phyloP scores from a whole-genome alignment of 2,888 invertebrate genomes.

The Rotaria sp. region DNA sequence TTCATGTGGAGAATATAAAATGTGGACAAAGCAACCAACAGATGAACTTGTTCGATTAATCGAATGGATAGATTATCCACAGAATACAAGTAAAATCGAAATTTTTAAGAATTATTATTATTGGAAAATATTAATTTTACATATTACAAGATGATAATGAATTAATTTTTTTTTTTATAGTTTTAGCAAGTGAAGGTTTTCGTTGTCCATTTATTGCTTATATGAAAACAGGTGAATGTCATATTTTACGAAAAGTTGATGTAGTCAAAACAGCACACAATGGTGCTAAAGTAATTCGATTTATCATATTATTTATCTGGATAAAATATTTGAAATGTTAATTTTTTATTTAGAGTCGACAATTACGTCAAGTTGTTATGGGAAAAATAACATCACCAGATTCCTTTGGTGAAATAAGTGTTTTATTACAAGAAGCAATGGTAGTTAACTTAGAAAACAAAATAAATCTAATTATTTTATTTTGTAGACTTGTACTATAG shows the following conservation, averaged over 20 bases:
- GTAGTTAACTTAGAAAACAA: not conserved
- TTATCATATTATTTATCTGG: not conserved
- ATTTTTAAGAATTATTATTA: not conserved
- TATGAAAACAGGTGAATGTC: constrained; percentile 58
- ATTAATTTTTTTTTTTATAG: not conserved
- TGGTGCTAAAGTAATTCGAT: constrained; percentile 34
- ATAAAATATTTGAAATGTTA: no score
- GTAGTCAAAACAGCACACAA: constrained; percentile 31
- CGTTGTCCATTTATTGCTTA: constrained; percentile 50
- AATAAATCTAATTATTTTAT: not conserved
- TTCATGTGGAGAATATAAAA: constrained; percentile 32
- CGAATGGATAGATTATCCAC: constrained; percentile 35
- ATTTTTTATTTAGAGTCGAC: not conserved
- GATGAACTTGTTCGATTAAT: constrained; percentile 38
- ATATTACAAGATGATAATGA: no score
- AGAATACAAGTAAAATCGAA: constrained; percentile 33
- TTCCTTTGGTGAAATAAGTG: constrained; percentile 39
- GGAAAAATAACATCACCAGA: constrained; percentile 36
- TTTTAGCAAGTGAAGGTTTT: constrained; percentile 40
- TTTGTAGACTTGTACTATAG: constrained; percentile 34
- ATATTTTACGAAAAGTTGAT: constrained; percentile 56
- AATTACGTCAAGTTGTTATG: constrained; percentile 37
- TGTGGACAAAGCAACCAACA: constrained; percentile 37
- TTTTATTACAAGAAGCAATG: constrained; percentile 38
- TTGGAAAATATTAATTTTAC: not conserved